A percentile compares a stretch with the other conserved stretches of the same genome.
phyloP scores from a whole-genome alignment of 2,888 invertebrate genomes.

The Linhomoeus sp. region DNA sequence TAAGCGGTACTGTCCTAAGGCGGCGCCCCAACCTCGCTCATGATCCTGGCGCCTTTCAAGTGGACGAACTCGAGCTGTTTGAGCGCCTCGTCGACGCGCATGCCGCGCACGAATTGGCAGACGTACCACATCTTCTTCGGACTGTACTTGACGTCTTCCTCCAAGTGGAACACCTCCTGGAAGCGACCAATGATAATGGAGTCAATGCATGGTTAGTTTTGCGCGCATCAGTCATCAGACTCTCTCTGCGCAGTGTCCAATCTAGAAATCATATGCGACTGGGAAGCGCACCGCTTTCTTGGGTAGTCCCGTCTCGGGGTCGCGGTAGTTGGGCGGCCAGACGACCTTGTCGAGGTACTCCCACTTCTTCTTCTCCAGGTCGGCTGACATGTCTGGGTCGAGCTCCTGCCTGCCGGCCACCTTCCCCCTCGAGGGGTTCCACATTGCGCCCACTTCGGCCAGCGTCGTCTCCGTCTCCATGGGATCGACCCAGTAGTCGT shows the following conservation, averaged over 20 bases:
- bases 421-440: too few relatives aligned
- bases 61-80: conserved; percentile 64
- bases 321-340: conserved; percentile 51
- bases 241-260: too few relatives aligned
- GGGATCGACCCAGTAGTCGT: too few relatives aligned
- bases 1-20: not conserved
- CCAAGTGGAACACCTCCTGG: conserved; percentile 69
- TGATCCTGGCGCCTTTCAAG: conserved; percentile 33
- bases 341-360: conserved; percentile 45
- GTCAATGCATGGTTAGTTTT: not conserved
- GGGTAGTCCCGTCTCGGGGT: conserved; percentile 32
- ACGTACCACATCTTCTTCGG: conserved; percentile 82
- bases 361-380: conserved; percentile 6
- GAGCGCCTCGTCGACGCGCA: conserved; percentile 79
- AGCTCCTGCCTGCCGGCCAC: too few relatives aligned
- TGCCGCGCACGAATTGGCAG: conserved; percentile 38
- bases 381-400: too few relatives aligned
- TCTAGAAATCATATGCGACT: too few relatives aligned
- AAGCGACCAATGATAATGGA: conserved; percentile 6
- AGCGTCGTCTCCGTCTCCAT: too few relatives aligned
- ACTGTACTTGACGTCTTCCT: conserved; percentile 65
- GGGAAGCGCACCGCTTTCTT: not conserved
- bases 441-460: too few relatives aligned
- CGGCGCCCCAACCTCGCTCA: conserved; percentile 24
- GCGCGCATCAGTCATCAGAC: not conserved